Conservation (phyloP, 2,113 vertebrate genomes). For the Zosterops hypoxanthus region DNA sequence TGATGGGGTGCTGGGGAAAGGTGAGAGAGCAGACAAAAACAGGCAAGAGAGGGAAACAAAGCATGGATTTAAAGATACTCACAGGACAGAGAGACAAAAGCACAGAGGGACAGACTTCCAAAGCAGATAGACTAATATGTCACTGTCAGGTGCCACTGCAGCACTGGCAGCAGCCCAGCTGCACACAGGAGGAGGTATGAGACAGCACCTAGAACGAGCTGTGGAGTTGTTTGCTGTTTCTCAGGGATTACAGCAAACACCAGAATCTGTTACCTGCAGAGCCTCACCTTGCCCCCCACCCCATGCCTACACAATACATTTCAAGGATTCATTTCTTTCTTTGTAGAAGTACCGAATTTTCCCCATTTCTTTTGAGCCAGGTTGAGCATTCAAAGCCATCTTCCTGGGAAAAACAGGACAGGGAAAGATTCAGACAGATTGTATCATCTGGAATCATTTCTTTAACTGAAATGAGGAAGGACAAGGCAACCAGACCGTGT, state of each 20-base stretch:
- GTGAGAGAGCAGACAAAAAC: neutral
- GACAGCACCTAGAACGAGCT: neutral
- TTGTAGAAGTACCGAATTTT: neutral
- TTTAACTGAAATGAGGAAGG: neutral
- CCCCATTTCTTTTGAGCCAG: neutral
- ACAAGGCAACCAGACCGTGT: accelerated
- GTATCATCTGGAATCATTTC: neutral
- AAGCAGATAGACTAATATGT: neutral
- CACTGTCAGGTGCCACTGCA: neutral
- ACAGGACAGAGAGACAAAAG: neutral
- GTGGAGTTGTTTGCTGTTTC: neutral
- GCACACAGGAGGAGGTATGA: neutral
- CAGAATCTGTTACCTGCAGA: accelerated
- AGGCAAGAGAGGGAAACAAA: neutral
- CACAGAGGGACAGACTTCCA: neutral
- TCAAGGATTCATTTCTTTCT: neutral
- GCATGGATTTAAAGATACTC: neutral
- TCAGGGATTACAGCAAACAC: neutral
- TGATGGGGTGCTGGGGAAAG: neutral
- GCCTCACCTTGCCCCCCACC: neutral
- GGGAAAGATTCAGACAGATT: neutral
- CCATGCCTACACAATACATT: neutral
- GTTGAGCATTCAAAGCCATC: neutral
- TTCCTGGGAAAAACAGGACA: neutral
- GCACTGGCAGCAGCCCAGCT: neutral